phyloP scores from a whole-genome alignment of 2,888 invertebrate species.

The Lapara coniferarum region DNA sequence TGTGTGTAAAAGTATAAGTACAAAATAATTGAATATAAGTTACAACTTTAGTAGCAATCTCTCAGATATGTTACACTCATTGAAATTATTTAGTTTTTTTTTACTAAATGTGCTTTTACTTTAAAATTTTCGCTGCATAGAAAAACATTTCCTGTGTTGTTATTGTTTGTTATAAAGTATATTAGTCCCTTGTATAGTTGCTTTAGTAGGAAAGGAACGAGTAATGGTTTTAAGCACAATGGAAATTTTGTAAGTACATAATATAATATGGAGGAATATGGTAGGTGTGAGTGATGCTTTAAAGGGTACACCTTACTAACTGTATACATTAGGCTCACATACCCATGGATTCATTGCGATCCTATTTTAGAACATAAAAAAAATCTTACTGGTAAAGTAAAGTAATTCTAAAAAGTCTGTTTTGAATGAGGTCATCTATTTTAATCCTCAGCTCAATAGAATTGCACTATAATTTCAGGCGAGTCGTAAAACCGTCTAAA shows the following conservation, averaged over 20 bases:
- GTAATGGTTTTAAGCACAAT: neutral
- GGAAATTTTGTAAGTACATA: neutral
- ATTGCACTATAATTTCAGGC: neutral
- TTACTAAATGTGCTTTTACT: neutral
- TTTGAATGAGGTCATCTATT: neutral
- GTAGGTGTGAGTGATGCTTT: neutral
- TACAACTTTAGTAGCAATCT: neutral
- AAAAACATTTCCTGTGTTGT: neutral
- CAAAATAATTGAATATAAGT: too few relatives aligned
- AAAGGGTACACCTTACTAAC: neutral
- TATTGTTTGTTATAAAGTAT: neutral
- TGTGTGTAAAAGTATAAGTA: too few relatives aligned
- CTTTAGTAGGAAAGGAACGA: neutral
- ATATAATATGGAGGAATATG: neutral
- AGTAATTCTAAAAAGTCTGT: neutral
- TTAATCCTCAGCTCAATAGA: neutral
- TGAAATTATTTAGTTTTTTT: slow-evolving; percentile 4
- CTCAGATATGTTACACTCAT: neutral
- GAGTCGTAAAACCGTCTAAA: neutral
- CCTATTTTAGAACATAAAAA: neutral
- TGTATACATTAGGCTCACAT: slow-evolving; percentile 8
- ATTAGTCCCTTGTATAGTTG: neutral
- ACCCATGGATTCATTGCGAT: neutral
- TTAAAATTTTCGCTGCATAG: neutral
- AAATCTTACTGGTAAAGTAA: too few relatives aligned